phyloP scores from a whole-genome alignment of 2,888 invertebrate species.

The Lithophane semibrunnea region DNA sequence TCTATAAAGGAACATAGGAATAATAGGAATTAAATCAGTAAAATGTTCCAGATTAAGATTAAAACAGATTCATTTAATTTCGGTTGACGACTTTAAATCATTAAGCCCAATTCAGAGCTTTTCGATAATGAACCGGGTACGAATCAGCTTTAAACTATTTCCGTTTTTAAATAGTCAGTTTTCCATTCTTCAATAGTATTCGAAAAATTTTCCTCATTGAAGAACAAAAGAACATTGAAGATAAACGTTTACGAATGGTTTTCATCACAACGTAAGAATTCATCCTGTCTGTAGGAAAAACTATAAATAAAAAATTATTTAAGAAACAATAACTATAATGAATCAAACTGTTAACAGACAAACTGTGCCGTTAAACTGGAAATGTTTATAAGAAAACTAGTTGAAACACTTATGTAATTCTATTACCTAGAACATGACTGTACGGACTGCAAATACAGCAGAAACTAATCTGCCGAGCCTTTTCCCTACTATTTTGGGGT shows the following conservation, averaged over 20 bases:
- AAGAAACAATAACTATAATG: conserved; percentile 14
- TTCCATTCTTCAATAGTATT: conserved; percentile 4
- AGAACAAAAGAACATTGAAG: conserved; percentile 17
- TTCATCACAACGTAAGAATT: conserved; percentile 24
- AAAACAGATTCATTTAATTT: not conserved
- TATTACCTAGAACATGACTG: not conserved
- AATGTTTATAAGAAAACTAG: conserved; percentile 30
- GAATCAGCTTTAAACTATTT: too few species aligned
- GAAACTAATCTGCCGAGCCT: not conserved
- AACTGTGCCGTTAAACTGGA: conserved; percentile 13
- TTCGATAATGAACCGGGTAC: not conserved
- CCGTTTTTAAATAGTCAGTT: too few species aligned
- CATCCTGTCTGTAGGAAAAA: not conserved
- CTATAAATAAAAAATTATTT: conserved; percentile 19
- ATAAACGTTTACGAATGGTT: conserved; percentile 29
- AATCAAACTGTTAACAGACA: conserved; percentile 24
- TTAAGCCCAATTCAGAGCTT: not conserved
- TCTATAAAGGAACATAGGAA: too few species aligned
- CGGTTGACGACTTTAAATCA: not conserved
- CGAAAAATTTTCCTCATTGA: not conserved
- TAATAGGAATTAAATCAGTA: not conserved
- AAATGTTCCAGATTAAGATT: too few species aligned
- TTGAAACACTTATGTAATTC: conserved; percentile 33
- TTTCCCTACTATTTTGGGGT: too few species aligned
- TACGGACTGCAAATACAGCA: not conserved